phyloP scores from a whole-genome alignment of 2,888 invertebrate species.

The Luperina nickerlii region DNA sequence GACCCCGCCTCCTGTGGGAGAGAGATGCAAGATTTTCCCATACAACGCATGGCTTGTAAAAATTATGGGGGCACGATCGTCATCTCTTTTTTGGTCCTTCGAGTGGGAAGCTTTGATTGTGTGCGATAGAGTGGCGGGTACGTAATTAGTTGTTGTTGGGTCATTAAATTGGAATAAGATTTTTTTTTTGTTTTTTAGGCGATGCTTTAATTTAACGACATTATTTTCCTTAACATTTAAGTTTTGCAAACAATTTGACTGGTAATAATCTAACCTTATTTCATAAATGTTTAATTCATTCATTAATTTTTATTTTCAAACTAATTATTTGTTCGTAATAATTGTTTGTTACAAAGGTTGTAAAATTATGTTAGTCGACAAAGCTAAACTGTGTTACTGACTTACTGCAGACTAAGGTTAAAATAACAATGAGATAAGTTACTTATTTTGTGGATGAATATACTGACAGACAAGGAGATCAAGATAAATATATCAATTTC shows the following conservation, averaged over 20 bases:
- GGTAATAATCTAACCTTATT: background rate
- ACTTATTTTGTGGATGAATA: too few species aligned
- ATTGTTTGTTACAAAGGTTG: background rate
- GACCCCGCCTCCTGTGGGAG: conserved; percentile 69
- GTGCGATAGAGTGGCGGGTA: conserved; percentile 40
- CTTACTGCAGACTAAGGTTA: too few species aligned
- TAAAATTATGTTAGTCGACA: background rate
- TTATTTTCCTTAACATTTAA: background rate
- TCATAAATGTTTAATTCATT: background rate
- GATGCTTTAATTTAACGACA: background rate
- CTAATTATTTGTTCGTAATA: background rate
- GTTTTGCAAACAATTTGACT: background rate
- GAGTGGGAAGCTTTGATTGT: conserved; percentile 48
- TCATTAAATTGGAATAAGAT: conserved; percentile 12
- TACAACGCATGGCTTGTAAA: conserved; percentile 53
- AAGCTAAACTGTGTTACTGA: too few species aligned
- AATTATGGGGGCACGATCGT: conserved; percentile 57
- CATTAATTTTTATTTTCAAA: background rate
- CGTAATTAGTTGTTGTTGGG: conserved; percentile 41
- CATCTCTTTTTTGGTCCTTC: conserved; percentile 57
- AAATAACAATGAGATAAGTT: too few species aligned
- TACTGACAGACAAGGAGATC: too few species aligned
- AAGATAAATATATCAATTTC: background rate
- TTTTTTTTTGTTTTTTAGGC: background rate
- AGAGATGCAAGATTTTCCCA: conserved; percentile 64